These are phyloP conservation scores for Nycteola revayana DNA, from an alignment of 2,888 invertebrate species.

Conservation along the genomic window DNA sequence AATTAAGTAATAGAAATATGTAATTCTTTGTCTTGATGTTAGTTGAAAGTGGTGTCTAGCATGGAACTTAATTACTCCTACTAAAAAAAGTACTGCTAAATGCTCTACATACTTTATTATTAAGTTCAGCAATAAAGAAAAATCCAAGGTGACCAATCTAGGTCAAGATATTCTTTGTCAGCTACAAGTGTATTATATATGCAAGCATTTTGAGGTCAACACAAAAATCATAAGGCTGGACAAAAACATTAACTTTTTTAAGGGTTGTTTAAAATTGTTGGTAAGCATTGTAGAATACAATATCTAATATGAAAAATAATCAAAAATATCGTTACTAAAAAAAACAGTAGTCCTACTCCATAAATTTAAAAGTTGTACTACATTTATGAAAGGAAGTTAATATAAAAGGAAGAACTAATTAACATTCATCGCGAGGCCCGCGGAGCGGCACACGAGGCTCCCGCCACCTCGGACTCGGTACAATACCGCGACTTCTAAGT, in stretches of 20 bases:
- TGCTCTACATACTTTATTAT: slow-evolving; percentile 2
- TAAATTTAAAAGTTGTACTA: too few relatives aligned
- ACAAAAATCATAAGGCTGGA: slow-evolving; percentile 21
- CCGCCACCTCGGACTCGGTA: slow-evolving; percentile 38
- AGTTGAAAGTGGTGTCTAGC: too few relatives aligned
- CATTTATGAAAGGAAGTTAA: slow-evolving; percentile 61
- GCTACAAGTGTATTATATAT: slow-evolving; percentile 39
- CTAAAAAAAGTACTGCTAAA: too few relatives aligned
- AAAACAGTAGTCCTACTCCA: too few relatives aligned
- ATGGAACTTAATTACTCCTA: too few relatives aligned
- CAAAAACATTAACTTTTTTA: too few relatives aligned
- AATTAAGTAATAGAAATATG: too few relatives aligned
- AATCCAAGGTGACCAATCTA: slow-evolving; percentile 44
- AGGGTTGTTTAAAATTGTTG: too few relatives aligned
- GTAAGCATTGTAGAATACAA: too few relatives aligned
- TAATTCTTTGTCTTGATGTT: neutral
- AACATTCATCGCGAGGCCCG: slow-evolving; percentile 66
- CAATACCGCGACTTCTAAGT: slow-evolving; percentile 30
- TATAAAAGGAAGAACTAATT: slow-evolving; percentile 73
- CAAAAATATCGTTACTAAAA: too few relatives aligned
- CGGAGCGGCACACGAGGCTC: slow-evolving; percentile 59
- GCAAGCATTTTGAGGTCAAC: slow-evolving; percentile 46
- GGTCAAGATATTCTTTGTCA: slow-evolving; percentile 52
- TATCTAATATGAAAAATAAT: too few relatives aligned
- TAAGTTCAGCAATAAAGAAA: slow-evolving; percentile 36